Evolutionary conservation across 2,113 vertebrate species (phyloP).

Genomic region (Gymnobelideus leadbeateri): DNA sequence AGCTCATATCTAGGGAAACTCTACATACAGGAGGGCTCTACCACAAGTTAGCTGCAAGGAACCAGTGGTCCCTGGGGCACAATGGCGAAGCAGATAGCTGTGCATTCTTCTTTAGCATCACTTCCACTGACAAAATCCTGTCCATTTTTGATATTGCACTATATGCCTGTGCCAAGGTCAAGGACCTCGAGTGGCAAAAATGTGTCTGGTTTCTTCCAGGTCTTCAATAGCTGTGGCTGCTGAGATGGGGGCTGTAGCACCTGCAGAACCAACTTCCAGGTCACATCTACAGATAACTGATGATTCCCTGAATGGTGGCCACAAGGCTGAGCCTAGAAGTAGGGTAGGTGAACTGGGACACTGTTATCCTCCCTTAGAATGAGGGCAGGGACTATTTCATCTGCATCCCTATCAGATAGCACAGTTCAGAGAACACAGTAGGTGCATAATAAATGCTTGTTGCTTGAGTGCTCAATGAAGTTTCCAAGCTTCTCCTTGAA

Average conservation of each 20-base stretch:
- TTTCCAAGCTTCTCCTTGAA: slow-evolving; percentile 19
- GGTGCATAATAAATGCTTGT: background rate
- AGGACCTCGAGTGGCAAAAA: background rate
- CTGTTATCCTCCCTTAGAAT: background rate
- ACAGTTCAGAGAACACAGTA: background rate
- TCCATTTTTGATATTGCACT: background rate
- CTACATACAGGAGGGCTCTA: background rate
- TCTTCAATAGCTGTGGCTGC: background rate
- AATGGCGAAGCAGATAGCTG: background rate
- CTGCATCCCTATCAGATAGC: background rate
- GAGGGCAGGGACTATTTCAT: background rate
- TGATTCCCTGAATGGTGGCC: background rate
- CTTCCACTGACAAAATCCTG: background rate
- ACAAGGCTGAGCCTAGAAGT: background rate
- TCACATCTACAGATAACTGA: background rate
- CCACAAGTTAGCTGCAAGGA: background rate
- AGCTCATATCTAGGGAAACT: background rate
- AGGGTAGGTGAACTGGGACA: background rate
- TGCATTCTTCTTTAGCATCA: background rate
- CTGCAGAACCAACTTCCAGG: background rate
- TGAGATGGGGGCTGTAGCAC: background rate
- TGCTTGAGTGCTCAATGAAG: background rate
- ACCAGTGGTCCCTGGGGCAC: background rate
- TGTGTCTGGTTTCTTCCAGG: background rate
- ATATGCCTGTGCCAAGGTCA: background rate